These are phyloP conservation scores for Bombus huntii DNA, from an alignment of 1,140 invertebrate genomes.

Conservation along the genomic window DNA sequence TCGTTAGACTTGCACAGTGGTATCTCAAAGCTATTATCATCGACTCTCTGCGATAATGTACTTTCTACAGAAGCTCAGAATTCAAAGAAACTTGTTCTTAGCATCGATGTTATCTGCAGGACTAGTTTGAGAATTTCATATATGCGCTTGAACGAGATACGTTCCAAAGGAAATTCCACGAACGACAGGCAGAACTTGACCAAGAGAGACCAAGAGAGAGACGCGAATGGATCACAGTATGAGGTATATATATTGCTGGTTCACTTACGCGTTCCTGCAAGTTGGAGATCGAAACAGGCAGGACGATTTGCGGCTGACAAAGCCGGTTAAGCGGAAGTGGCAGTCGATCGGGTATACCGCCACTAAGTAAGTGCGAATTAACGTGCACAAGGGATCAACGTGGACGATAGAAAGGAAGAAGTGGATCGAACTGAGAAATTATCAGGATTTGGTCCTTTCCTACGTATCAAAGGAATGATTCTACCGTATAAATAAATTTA, in stretches of 20 bases:
- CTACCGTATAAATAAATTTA: neutral
- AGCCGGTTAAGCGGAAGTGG: slow-evolving; percentile 28
- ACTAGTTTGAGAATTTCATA: neutral
- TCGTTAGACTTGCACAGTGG: too few relatives aligned
- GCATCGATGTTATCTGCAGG: neutral
- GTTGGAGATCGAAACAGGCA: neutral
- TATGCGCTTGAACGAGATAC: neutral
- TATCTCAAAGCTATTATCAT: too few relatives aligned
- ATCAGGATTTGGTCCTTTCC: neutral
- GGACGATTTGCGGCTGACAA: slow-evolving; percentile 31
- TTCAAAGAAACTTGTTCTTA: neutral
- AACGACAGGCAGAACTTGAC: too few relatives aligned
- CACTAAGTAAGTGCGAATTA: slow-evolving; percentile 34
- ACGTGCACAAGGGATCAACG: slow-evolving; percentile 1
- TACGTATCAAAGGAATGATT: neutral
- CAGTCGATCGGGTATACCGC: slow-evolving; percentile 5
- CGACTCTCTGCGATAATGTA: neutral
- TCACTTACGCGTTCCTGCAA: slow-evolving; percentile 6
- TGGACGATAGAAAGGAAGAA: neutral
- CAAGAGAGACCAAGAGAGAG: neutral
- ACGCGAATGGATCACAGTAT: neutral
- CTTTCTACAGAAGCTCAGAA: neutral
- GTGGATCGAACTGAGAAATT: neutral
- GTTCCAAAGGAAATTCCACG: slow-evolving; percentile 14
- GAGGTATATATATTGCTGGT: neutral